These are phyloP conservation scores for Egretta garzetta DNA, from an alignment of 2,113 vertebrate genomes.

Conservation along the genomic window DNA sequence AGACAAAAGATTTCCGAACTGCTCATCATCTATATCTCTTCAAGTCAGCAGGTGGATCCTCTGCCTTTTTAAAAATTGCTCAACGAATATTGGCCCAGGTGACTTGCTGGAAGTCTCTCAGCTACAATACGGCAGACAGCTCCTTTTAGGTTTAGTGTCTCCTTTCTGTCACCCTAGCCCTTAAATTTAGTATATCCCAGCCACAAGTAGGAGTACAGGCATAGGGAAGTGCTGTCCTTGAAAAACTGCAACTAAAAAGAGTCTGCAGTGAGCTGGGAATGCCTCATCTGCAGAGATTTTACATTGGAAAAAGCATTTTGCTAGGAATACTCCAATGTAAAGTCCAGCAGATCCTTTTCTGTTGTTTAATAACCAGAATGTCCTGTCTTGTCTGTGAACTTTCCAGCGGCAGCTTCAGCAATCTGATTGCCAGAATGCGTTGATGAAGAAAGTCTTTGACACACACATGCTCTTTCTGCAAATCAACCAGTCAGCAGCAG, in stretches of 20 bases:
- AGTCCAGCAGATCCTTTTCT: neutral
- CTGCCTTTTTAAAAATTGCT: neutral
- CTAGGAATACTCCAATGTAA: accelerated
- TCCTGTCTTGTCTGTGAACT: conserved; percentile 7
- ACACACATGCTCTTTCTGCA: conserved; percentile 96
- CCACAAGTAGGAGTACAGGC: neutral
- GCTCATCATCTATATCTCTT: neutral
- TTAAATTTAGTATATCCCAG: neutral
- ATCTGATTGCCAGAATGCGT: conserved; percentile 90
- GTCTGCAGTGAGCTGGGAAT: neutral
- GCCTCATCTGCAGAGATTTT: neutral
- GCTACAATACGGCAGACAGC: neutral
- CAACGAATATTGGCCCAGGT: neutral
- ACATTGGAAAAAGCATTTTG: neutral
- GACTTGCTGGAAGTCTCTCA: neutral
- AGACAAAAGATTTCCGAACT: neutral
- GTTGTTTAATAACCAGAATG: neutral
- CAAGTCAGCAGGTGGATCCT: neutral
- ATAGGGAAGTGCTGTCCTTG: neutral
- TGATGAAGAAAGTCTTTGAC: conserved; percentile 98
- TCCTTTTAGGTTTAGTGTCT: neutral
- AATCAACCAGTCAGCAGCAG: conserved; percentile 93
- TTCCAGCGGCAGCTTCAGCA: conserved; percentile 89
- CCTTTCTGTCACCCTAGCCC: neutral
- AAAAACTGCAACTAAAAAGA: neutral